Evolutionary conservation across 2,888 invertebrate genomes (phyloP).

Genomic region (Nebria brevicollis): DNA sequence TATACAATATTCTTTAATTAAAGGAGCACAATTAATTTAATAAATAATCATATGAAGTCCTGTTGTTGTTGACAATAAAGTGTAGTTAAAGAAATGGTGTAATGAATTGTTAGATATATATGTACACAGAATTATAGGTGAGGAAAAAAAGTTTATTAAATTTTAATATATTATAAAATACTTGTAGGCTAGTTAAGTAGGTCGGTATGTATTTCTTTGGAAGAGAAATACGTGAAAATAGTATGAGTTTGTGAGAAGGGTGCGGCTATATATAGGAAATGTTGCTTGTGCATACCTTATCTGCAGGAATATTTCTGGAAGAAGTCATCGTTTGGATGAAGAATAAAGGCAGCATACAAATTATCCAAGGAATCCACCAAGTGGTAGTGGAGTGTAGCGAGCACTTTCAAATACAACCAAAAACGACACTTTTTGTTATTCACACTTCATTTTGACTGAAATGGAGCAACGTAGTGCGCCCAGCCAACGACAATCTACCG

Average conservation of each 20-base stretch:
- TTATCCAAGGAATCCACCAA: slow-evolving; percentile 41
- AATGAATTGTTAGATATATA: background rate
- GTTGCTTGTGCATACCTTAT: slow-evolving; percentile 75
- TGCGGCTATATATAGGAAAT: slow-evolving; percentile 62
- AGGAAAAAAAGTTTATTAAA: slow-evolving; percentile 28
- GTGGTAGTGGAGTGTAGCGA: background rate
- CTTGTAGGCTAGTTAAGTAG: slow-evolving; percentile 56
- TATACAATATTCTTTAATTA: slow-evolving; percentile 38
- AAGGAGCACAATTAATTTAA: slow-evolving; percentile 34
- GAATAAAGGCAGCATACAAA: slow-evolving; percentile 47
- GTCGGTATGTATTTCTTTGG: slow-evolving; percentile 57
- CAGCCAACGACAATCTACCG: slow-evolving; percentile 44
- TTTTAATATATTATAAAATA: slow-evolving; percentile 34
- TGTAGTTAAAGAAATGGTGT: background rate
- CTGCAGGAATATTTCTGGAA: slow-evolving; percentile 83
- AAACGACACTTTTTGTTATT: slow-evolving; percentile 45
- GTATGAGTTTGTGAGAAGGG: slow-evolving; percentile 53
- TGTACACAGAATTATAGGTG: background rate
- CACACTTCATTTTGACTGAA: slow-evolving; percentile 47
- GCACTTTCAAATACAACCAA: slow-evolving; percentile 35
- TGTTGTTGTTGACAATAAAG: too few relatives aligned
- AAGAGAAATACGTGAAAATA: slow-evolving; percentile 49
- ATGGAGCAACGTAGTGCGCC: slow-evolving; percentile 46
- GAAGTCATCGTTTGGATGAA: slow-evolving; percentile 70
- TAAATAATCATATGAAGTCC: slow-evolving; percentile 22